phyloP scores from a whole-genome alignment of 2,888 invertebrate genomes.

The Ochropleura plecta region DNA sequence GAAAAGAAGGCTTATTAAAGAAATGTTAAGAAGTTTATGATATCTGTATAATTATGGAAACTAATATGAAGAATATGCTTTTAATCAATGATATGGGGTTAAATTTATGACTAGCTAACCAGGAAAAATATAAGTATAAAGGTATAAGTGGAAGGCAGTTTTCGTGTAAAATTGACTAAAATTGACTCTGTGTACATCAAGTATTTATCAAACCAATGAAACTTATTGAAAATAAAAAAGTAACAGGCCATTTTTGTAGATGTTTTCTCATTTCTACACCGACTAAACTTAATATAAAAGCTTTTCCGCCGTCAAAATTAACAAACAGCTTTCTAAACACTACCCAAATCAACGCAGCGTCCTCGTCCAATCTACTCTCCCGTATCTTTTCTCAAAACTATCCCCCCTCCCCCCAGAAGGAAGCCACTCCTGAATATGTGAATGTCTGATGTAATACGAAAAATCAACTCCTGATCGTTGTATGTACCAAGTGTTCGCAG shows the following conservation, averaged over 20 bases:
- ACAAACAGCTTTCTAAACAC: not conserved
- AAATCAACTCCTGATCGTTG: slow-evolving; percentile 86
- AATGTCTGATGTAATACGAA: slow-evolving; percentile 84
- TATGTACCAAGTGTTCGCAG: slow-evolving; percentile 71
- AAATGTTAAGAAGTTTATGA: too few relatives aligned
- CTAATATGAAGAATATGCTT: too few relatives aligned
- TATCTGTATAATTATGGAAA: too few relatives aligned
- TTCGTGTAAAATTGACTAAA: too few relatives aligned
- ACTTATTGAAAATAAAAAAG: too few relatives aligned
- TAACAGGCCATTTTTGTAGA: not conserved
- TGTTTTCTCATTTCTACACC: not conserved
- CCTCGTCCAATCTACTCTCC: slow-evolving; percentile 1
- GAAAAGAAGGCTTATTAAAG: too few relatives aligned
- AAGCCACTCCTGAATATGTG: slow-evolving; percentile 79
- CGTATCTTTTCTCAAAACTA: slow-evolving; percentile 68
- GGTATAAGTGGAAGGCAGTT: too few relatives aligned
- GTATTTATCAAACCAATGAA: too few relatives aligned
- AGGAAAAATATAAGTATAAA: too few relatives aligned
- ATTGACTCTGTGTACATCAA: too few relatives aligned
- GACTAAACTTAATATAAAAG: not conserved
- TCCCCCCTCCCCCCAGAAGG: slow-evolving; percentile 58
- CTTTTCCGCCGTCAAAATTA: not conserved
- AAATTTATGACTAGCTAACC: too few relatives aligned
- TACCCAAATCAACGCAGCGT: not conserved
- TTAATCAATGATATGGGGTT: too few relatives aligned